These are phyloP conservation scores for Conus betulinus DNA, from an alignment of 1,140 invertebrate species.

Conservation along the genomic window DNA sequence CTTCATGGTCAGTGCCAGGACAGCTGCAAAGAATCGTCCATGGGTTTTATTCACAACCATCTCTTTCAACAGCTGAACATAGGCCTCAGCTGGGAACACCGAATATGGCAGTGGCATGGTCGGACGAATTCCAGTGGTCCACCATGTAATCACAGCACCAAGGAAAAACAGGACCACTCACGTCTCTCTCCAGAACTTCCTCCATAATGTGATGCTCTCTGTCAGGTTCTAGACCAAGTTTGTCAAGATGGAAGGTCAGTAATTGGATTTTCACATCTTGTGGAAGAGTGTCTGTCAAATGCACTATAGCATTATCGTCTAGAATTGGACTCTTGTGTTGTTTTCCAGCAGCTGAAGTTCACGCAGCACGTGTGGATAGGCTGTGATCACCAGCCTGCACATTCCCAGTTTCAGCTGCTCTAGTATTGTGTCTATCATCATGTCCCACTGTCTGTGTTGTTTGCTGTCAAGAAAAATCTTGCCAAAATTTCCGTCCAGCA, in stretches of 20 bases:
- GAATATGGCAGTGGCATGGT: background rate
- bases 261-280: background rate
- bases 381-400: conserved; percentile 8
- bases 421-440: background rate
- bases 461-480: background rate
- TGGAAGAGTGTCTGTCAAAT: background rate
- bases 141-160: conserved; percentile 25
- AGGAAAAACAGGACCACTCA: conserved; percentile 4
- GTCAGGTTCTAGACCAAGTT: background rate
- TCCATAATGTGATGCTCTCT: background rate
- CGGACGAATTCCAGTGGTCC: background rate
- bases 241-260: background rate
- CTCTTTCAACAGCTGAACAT: background rate
- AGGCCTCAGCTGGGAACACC: background rate
- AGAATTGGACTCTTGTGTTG: background rate
- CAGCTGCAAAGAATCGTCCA: background rate
- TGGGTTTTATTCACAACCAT: background rate
- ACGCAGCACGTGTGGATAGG: conserved; percentile 8
- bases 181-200: background rate
- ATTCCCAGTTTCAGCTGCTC: background rate
- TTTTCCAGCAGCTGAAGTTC: background rate
- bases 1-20: conserved; percentile 18
- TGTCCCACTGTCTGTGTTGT: background rate
- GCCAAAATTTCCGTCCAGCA: conserved; percentile 13
- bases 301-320: background rate